Conservation (phyloP, 2,888 invertebrate species). For the Muschampia staudingeri region DNA sequence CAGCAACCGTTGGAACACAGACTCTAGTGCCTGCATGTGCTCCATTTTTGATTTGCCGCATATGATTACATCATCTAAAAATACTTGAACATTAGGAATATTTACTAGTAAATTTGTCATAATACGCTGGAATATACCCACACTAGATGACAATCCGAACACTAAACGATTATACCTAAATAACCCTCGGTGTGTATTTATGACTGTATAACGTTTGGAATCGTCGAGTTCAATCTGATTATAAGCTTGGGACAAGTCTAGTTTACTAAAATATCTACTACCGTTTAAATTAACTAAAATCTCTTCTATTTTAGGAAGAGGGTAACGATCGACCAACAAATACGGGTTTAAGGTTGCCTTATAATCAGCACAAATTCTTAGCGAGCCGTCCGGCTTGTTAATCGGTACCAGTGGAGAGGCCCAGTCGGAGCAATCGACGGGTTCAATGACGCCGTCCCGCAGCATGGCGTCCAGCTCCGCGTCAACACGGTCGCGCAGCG, state of each 20-base stretch:
- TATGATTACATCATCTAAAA: slow-evolving; percentile 27
- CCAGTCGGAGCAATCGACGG: background rate
- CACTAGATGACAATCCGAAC: slow-evolving; percentile 3
- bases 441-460: background rate
- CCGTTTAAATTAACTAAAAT: slow-evolving; percentile 22
- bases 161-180: slow-evolving; percentile 5
- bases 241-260: slow-evolving; percentile 14
- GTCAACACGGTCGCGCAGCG: slow-evolving; percentile 15
- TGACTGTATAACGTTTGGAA: background rate
- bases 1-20: background rate
- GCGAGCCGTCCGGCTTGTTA: background rate
- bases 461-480: slow-evolving; percentile 4
- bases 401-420: slow-evolving; percentile 4
- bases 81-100: background rate
- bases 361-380: slow-evolving; percentile 30
- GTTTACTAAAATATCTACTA: background rate
- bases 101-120: background rate
- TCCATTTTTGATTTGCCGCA: background rate
- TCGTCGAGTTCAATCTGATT: background rate
- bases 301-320: background rate
- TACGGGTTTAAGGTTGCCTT: slow-evolving; percentile 11
- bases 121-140: slow-evolving; percentile 9
- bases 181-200: slow-evolving; percentile 18
- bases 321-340: slow-evolving; percentile 8
- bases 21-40: background rate